Base-by-base conservation (phyloP, 2,797 vertebrate species). In the Lutjanus argentimaculatus region DNA sequence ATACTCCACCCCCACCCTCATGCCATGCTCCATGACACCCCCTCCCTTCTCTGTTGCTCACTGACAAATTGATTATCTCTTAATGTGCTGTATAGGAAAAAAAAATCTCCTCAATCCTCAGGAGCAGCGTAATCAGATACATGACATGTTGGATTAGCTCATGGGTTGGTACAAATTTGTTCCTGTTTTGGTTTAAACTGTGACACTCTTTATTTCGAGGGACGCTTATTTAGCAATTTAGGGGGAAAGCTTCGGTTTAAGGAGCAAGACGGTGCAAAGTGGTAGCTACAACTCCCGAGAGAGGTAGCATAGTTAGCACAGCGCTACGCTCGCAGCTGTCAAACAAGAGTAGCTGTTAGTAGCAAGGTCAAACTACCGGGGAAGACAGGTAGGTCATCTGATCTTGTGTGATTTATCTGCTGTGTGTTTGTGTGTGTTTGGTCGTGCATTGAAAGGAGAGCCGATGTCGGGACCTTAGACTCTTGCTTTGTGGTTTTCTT, bases 341-440 rank as follows among this genome's bases (percentile, higher is more conserved):
- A 17, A 83, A 85, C 67, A 21, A 48, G 51, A 84, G 61, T 46
- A 72, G 78, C 75, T 81, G 65, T 58, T 68, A 66, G 51, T 16
- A 43, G 84, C 73, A 77, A 79, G 90, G 86, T 89, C 84, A 88
- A 80, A 80, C 69, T 49, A 66, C 67, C 14, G 72, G 67, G 68
- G 76, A 46, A 85, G 64, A 84, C 83, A 88, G 95, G 95, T 95
- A 94, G 89, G 95, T 93, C 91, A 95, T 91, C 85, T 88, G 93
- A 94, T 89, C 92, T 87, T 67, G 81, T 86, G 85, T 84, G 92
- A 91, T 93, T 89, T 88, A 79, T 89, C 83, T 83, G 83, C 70
- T 82, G 81, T 85, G 83, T 61, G 68, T 84, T 73, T 81, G 84
- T 76, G 76, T 83, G 84, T 72, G 81, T 87, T 85, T 62, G 77